Evolutionary conservation across 2,113 vertebrate species (phyloP), one percentile per base, ranked within the genome.

Genomic region (Callipepla californica): DNA sequence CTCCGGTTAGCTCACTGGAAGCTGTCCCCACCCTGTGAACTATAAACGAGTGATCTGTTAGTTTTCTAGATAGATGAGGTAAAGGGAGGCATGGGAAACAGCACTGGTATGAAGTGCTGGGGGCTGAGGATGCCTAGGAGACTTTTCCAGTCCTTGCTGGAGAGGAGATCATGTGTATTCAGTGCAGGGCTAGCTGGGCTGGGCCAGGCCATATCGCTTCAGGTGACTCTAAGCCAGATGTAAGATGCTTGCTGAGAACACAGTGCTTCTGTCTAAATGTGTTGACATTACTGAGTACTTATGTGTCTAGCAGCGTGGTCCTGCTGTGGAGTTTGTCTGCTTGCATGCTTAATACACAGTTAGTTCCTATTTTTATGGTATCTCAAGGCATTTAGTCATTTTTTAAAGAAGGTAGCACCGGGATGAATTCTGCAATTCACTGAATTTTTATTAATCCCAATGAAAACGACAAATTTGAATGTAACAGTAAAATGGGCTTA

Each of bases 21-120:
- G 14, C 0, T 59, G 44, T 9, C 11, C 2, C 19, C 3, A 0
- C 5, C 10, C 28, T 18, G 0, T 44, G n/a, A 70, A 63, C 40
- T 32, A 17, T 47, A 66, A 87, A 15, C 6, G 68, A 34, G 6
- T 6, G 11, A 26, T 10, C 13, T 30, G 1, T 22, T 70, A 10
- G 19, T n/a, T 45, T 17, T 47, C 3, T 15, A 14, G 4, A 2
- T 42, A 28, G 32, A 63, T 40, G 25, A 26, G 34, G 58, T 13
- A 58, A 25, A 16, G 36, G 36, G 11, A 26, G 25, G 36, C 25
- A 18, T 40, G 25, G 23, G 10, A 5, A 28, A 18, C 18, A 16
- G 17, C 61, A 40, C 25, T 17, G 11, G 18, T 63, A 11, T 75
- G 21, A 59, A 50, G 13, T 50, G 28, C 2, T 45, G 38, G 3